phyloP scores from a whole-genome alignment of 2,888 invertebrate species.

The Crocallis elinguaria region DNA sequence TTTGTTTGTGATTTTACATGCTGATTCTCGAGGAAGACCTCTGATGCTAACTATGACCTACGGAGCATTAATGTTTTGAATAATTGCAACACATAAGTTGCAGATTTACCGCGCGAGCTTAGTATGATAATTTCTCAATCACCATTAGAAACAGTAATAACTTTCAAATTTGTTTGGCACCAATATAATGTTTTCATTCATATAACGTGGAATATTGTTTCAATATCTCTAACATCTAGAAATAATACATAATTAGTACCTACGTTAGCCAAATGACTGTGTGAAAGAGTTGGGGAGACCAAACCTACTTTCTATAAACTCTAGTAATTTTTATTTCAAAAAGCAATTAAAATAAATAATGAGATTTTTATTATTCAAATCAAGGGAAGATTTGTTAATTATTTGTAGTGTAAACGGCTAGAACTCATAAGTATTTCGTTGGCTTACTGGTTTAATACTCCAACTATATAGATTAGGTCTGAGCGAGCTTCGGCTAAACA shows the following conservation, averaged over 20 bases:
- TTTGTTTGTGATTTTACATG: conserved; percentile 10
- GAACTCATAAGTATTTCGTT: no score
- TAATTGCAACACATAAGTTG: conserved; percentile 19
- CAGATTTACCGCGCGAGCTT: conserved; percentile 5
- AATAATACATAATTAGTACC: no score
- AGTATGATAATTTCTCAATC: conserved; percentile 24
- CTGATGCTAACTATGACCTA: conserved; percentile 13
- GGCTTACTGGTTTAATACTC: no score
- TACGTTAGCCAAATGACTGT: not conserved
- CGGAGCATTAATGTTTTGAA: conserved; percentile 13
- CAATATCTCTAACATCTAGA: no score
- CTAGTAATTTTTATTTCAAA: not conserved
- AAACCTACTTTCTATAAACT: no score
- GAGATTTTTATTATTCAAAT: not conserved
- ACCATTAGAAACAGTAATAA: conserved; percentile 8
- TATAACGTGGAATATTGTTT: no score
- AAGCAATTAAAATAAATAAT: not conserved
- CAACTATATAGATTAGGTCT: not conserved
- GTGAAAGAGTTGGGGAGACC: no score
- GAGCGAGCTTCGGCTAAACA: conserved; percentile 54
- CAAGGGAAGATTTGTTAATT: no score
- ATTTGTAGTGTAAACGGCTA: no score
- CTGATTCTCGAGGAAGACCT: conserved; percentile 8
- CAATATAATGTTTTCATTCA: no score
- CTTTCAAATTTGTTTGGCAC: not conserved